Conservation (phyloP, 2,797 vertebrate species). For the Labroides dimidiatus region DNA sequence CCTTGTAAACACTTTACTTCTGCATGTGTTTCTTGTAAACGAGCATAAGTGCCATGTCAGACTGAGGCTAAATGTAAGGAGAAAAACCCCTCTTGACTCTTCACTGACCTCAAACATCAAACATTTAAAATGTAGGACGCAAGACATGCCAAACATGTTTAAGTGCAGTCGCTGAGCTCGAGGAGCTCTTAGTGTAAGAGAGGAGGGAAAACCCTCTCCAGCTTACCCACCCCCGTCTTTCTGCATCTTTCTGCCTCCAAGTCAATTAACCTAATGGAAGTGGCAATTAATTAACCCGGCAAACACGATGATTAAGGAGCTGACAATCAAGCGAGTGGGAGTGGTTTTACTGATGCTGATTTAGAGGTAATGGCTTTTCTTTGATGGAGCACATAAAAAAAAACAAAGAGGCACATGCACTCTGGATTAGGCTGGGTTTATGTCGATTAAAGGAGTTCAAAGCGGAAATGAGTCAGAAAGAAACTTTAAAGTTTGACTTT, state of each 20-base stretch:
- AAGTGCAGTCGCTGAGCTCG: slow-evolving; percentile 1
- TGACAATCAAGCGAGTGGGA: slow-evolving; percentile 69
- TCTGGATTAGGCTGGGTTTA: slow-evolving; percentile 24
- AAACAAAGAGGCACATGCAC: not conserved
- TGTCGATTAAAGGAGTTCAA: not conserved
- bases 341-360: slow-evolving; percentile 49
- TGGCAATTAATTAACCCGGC: slow-evolving; percentile 77
- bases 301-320: slow-evolving; percentile 72
- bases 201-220: not conserved
- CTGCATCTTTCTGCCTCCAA: slow-evolving; percentile 58
- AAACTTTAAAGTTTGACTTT: slow-evolving; percentile 11
- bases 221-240: slow-evolving; percentile 25
- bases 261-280: slow-evolving; percentile 81
- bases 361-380: slow-evolving; percentile 44
- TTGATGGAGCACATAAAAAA: slow-evolving; percentile 23
- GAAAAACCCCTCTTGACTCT: slow-evolving; percentile 4
- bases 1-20: not conserved
- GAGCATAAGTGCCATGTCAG: not conserved
- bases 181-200: slow-evolving; percentile 40
- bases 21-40: not conserved
- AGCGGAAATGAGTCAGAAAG: slow-evolving; percentile 4
- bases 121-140: not conserved
- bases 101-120: slow-evolving; percentile 13
- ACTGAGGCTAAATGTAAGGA: slow-evolving; percentile 2
- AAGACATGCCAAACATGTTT: not conserved